Base-by-base conservation (phyloP, 2,888 invertebrate species). In the Gnatocerus cornutus region DNA sequence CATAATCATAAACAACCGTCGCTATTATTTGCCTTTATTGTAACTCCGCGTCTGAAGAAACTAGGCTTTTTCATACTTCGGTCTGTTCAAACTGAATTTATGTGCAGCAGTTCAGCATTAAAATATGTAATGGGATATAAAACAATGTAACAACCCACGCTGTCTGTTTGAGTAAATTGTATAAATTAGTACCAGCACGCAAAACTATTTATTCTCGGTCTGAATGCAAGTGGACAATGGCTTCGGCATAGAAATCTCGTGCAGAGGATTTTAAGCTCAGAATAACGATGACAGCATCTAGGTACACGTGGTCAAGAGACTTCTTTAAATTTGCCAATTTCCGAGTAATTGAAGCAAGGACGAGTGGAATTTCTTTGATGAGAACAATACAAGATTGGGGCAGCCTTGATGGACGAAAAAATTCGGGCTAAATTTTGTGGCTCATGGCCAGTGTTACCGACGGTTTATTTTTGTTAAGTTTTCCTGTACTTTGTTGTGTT, bases 151-250 rank as follows among this genome's bases (percentile, higher is more conserved):
- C 71, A 37, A 45, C 71, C 72, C 69, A 73, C 74, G 74, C 69
- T 63, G 71, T 69, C 63, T 74, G 66, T 74, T 72, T 71, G 68
- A 67, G 69, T 72, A 71, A 74, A 71, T 74, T 73, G 72, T 68
- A 66, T 69, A 73, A 73, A 73, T 74, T 73, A 73, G 70, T 52
- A 62, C 68, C 66, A 69, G 71, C 74, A 74, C 72, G 74, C 74
- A 56, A 74, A 71, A 63, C 65, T 16, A 73, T 74, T 68, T 73
- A 62, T 37, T 21, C 52, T 0, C 39, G n/a, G 10, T 14, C 59
- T 16, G 21, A 10, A 52, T 52, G 33, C 33, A 30, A 56, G 46
- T 12, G 53, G 53, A 45, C 53, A 45, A 64, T 53, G 63, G 43
- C 68, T 41, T 59, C 58, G 39, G 27, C 59, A 13, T 29, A 52